Percentiles rank a stretch among this genome's conserved stretches.
These are phyloP conservation scores for Plemyria rubiginata DNA, from an alignment of 2,888 invertebrate species.

Conservation along the genomic window DNA sequence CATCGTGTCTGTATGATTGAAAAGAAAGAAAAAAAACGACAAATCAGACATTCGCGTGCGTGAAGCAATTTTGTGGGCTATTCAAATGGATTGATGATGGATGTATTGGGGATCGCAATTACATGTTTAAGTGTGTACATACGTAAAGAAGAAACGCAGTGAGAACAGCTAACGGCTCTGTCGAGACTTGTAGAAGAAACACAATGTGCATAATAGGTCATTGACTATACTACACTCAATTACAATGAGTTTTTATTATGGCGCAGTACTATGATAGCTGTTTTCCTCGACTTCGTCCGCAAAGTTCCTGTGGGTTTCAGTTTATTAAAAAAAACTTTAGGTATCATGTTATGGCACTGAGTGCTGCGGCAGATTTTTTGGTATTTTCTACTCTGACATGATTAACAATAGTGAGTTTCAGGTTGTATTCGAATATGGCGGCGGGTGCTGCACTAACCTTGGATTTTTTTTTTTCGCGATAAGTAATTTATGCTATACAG, in stretches of 20 bases:
- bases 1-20: conserved; percentile 38
- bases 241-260: neutral
- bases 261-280: neutral
- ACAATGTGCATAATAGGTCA: conserved; percentile 11
- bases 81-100: conserved; percentile 62
- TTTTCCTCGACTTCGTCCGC: no score
- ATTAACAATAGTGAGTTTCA: no score
- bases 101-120: conserved; percentile 49
- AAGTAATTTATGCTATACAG: no score
- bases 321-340: no score
- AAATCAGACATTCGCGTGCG: conserved; percentile 67
- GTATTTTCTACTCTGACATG: no score
- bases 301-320: no score
- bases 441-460: no score
- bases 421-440: no score
- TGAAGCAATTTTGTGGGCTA: conserved; percentile 61
- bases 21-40: conserved; percentile 57
- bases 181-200: conserved; percentile 13
- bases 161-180: conserved; percentile 34
- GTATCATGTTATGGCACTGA: no score
- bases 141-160: conserved; percentile 25
- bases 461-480: no score
- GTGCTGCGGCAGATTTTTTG: no score
- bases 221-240: conserved; percentile 15
- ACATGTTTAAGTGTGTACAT: conserved; percentile 25